Evolutionary conservation across 2,113 vertebrate genomes (phyloP).

Genomic region (Penelope pileata): DNA sequence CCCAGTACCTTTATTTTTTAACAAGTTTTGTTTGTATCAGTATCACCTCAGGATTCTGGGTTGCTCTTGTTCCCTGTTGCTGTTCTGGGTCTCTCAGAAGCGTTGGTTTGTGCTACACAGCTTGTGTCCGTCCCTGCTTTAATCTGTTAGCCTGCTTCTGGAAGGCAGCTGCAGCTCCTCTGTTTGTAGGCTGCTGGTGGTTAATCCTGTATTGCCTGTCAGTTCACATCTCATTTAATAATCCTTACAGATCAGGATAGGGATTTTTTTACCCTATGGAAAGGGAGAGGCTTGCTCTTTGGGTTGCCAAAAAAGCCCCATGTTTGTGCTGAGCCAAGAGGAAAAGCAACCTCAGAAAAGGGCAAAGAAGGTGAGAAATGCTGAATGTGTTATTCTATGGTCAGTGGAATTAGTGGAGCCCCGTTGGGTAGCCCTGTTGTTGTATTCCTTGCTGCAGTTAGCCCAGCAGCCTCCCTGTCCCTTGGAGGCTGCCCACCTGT

Average conservation of each 20-base stretch:
- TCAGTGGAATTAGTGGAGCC: not conserved
- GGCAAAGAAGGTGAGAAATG: not conserved
- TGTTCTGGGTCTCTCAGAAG: not conserved
- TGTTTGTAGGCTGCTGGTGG: not conserved
- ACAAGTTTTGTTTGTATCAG: not conserved
- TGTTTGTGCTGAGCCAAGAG: not conserved
- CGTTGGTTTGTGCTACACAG: not conserved
- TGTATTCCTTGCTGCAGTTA: not conserved
- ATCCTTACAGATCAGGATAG: rapidly evolving
- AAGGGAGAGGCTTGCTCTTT: not conserved
- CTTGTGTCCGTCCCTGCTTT: not conserved
- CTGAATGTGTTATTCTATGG: not conserved
- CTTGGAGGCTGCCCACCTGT: not conserved
- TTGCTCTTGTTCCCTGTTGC: not conserved
- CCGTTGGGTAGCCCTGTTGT: not conserved
- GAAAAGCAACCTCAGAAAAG: not conserved
- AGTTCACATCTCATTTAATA: not conserved
- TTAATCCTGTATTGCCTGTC: not conserved
- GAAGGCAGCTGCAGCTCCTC: not conserved
- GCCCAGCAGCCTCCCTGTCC: rapidly evolving
- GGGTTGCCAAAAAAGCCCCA: not conserved
- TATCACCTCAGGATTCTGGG: not conserved
- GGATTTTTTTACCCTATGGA: rapidly evolving
- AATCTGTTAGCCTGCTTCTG: not conserved
- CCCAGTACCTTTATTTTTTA: not conserved